Percentiles rank a stretch among this genome's conserved stretches.
phyloP scores from a whole-genome alignment of 2,113 vertebrate species.

The Tamias sibiricus region DNA sequence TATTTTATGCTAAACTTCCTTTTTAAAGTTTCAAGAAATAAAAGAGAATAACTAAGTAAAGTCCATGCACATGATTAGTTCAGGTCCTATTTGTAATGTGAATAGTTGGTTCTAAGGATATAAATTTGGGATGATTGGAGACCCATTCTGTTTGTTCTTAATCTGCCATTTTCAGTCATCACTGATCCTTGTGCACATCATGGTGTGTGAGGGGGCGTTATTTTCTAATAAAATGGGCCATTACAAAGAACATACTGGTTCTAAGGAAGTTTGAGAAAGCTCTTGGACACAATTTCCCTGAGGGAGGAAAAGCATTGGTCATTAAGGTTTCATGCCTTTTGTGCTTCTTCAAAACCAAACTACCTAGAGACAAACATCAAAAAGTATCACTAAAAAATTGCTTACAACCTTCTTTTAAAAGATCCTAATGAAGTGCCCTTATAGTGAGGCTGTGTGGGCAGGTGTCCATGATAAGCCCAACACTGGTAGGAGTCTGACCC shows the following conservation, averaged over 20 bases:
- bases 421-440: neutral
- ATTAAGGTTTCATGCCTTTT: neutral
- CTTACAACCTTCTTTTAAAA: neutral
- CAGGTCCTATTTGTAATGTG: neutral
- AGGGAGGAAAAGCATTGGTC: neutral
- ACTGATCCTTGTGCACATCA: neutral
- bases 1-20: neutral
- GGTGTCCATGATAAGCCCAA: neutral
- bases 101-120: neutral
- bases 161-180: neutral
- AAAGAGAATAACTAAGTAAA: constrained; percentile 1
- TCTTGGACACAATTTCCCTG: neutral
- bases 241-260: constrained; percentile 6
- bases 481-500: neutral
- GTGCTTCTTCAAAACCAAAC: constrained; percentile 14
- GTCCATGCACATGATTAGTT: neutral
- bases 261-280: neutral
- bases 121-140: neutral
- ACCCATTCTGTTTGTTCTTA: neutral
- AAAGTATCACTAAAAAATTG: neutral
- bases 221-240: neutral
- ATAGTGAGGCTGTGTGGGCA: neutral
- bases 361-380: constrained; percentile 11
- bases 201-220: neutral
- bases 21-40: constrained; percentile 44